These are phyloP conservation scores for Cavia porcellus DNA, from an alignment of 2,113 vertebrate species.

Conservation along the genomic window DNA sequence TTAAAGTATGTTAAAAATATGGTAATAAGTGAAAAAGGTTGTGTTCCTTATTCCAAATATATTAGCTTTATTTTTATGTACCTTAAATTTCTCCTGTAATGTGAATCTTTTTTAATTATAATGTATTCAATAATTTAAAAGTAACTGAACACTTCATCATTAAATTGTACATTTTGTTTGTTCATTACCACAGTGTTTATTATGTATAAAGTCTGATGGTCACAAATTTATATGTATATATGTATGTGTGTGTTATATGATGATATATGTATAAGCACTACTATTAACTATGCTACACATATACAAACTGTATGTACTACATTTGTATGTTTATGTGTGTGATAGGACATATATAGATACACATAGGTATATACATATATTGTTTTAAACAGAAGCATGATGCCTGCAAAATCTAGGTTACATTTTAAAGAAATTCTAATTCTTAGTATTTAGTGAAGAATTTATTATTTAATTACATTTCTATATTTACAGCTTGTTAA, in stretches of 20 bases:
- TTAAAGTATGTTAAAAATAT: background rate
- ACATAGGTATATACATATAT: background rate
- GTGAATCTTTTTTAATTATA: constrained; percentile 26
- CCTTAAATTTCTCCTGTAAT: background rate
- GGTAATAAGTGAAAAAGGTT: background rate
- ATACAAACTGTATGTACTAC: background rate
- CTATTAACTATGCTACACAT: background rate
- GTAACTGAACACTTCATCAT: background rate
- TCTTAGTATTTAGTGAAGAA: background rate
- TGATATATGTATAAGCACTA: background rate
- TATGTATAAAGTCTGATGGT: background rate
- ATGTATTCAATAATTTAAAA: background rate
- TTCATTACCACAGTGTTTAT: background rate
- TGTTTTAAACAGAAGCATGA: background rate
- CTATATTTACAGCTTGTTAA: background rate
- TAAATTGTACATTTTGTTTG: background rate
- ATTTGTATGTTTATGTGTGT: background rate
- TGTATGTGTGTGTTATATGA: background rate
- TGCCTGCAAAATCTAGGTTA: background rate
- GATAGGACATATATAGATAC: background rate
- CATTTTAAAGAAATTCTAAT: background rate
- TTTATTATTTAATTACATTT: background rate
- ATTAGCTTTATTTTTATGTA: background rate
- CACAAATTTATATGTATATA: background rate
- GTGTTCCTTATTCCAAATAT: background rate